Conservation (phyloP, 2,113 vertebrate species). For the Caracal caracal region DNA sequence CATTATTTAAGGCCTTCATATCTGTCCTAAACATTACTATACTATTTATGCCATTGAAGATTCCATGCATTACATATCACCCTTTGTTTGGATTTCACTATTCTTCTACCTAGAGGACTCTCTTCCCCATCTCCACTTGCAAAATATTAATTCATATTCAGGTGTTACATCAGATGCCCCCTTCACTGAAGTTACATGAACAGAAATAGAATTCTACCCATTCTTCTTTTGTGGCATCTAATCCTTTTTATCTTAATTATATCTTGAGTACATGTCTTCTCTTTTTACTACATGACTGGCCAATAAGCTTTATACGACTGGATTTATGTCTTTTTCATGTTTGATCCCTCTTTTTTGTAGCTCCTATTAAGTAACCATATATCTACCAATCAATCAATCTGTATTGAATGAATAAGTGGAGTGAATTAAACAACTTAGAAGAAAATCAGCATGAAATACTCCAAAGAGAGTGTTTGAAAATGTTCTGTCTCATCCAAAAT, state of each 20-base stretch:
- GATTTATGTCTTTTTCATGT: background rate
- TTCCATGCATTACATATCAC: background rate
- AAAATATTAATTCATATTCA: background rate
- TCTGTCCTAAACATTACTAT: background rate
- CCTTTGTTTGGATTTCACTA: background rate
- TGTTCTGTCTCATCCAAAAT: conserved; percentile 22
- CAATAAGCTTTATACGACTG: background rate
- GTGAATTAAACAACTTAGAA: conserved; percentile 41
- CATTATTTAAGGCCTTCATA: background rate
- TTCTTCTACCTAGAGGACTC: background rate
- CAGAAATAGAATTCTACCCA: background rate
- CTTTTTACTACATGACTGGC: background rate
- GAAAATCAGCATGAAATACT: conserved; percentile 34
- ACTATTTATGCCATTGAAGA: background rate
- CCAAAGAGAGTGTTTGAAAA: background rate
- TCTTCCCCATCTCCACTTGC: background rate
- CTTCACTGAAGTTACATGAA: background rate
- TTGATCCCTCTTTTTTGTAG: background rate
- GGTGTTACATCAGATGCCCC: background rate
- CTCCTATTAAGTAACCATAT: background rate
- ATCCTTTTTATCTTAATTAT: background rate
- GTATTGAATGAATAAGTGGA: background rate
- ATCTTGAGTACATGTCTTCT: background rate
- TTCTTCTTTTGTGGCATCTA: background rate
- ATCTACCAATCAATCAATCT: background rate